A percentile compares a stretch with the other conserved stretches of the same genome.
phyloP scores from a whole-genome alignment of 2,888 invertebrate species.

The Chrysodeixis includens region DNA sequence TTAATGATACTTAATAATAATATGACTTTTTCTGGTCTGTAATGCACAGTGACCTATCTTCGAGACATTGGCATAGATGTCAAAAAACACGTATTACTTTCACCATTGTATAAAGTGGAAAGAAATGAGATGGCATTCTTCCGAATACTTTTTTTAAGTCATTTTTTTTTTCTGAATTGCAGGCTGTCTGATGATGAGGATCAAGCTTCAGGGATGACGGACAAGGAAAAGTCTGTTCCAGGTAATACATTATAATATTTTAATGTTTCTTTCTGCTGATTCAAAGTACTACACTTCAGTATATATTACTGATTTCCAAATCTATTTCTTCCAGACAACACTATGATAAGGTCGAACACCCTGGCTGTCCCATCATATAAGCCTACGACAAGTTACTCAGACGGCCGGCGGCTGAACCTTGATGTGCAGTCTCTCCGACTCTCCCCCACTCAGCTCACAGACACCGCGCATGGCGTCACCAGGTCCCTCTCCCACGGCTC shows the following conservation, averaged over 20 bases:
- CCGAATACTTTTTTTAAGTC: too few relatives aligned
- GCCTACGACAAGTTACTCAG: slow-evolving; percentile 79
- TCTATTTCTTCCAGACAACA: slow-evolving; percentile 78
- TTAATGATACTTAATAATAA: too few relatives aligned
- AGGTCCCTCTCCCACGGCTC: slow-evolving; percentile 91
- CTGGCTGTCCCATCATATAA: slow-evolving; percentile 86
- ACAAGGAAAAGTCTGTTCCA: slow-evolving; percentile 83
- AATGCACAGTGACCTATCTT: too few relatives aligned
- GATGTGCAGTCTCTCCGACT: slow-evolving; percentile 80
- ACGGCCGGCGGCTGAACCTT: slow-evolving; percentile 78
- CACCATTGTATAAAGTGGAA: too few relatives aligned
- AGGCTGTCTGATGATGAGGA: slow-evolving; percentile 87
- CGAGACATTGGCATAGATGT: too few relatives aligned
- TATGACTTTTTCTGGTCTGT: too few relatives aligned
- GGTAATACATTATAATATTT: slow-evolving; percentile 61
- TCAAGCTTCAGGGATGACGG: slow-evolving; percentile 87
- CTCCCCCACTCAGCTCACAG: slow-evolving; percentile 80
- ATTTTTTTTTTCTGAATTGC: slow-evolving; percentile 35
- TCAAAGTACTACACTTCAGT: neutral
- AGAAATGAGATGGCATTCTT: too few relatives aligned
- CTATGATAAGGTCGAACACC: slow-evolving; percentile 87
- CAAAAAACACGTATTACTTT: too few relatives aligned
- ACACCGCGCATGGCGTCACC: slow-evolving; percentile 86
- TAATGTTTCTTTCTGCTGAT: slow-evolving; percentile 1
- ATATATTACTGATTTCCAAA: neutral